Evolutionary conservation across 2,888 invertebrate genomes (phyloP).

Genomic region (Cacoxenus indagator): DNA sequence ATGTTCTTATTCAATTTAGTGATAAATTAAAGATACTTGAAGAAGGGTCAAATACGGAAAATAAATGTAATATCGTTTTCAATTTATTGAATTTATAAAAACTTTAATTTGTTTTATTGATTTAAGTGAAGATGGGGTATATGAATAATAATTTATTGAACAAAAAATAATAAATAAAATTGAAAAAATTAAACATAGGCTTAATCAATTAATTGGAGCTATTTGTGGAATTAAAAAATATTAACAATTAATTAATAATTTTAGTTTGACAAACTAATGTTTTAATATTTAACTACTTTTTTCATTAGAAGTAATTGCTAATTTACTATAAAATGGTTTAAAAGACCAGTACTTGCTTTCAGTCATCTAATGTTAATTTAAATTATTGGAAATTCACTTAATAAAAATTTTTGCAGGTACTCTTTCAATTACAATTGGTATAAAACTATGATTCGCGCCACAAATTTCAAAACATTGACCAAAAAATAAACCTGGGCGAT

Average conservation of each 20-base stretch:
- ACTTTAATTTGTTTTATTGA: too few relatives aligned
- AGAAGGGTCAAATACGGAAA: too few relatives aligned
- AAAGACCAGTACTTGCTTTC: constrained; percentile 80
- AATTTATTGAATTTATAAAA: too few relatives aligned
- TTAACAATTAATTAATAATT: constrained; percentile 74
- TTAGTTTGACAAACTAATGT: constrained; percentile 79
- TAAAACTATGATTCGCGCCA: constrained; percentile 85
- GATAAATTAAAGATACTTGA: too few relatives aligned
- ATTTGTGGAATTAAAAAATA: constrained; percentile 81
- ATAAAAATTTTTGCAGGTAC: constrained; percentile 73
- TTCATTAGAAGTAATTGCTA: constrained; percentile 77
- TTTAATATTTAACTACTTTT: constrained; percentile 73
- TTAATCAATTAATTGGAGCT: constrained; percentile 75
- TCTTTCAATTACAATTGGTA: constrained; percentile 80
- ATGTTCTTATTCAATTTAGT: too few relatives aligned
- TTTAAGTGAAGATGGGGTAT: too few relatives aligned
- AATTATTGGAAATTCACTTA: constrained; percentile 72
- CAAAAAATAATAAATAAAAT: constrained; percentile 73
- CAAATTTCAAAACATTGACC: constrained; percentile 88
- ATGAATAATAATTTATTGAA: constrained; percentile 71
- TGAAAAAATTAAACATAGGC: constrained; percentile 68
- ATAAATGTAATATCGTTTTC: too few relatives aligned
- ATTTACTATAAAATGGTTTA: constrained; percentile 78
- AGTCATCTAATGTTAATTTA: constrained; percentile 76
- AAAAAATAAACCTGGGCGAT: constrained; percentile 77